Base-by-base conservation (phyloP, 2,888 invertebrate species). In the Melanostoma scalare region DNA sequence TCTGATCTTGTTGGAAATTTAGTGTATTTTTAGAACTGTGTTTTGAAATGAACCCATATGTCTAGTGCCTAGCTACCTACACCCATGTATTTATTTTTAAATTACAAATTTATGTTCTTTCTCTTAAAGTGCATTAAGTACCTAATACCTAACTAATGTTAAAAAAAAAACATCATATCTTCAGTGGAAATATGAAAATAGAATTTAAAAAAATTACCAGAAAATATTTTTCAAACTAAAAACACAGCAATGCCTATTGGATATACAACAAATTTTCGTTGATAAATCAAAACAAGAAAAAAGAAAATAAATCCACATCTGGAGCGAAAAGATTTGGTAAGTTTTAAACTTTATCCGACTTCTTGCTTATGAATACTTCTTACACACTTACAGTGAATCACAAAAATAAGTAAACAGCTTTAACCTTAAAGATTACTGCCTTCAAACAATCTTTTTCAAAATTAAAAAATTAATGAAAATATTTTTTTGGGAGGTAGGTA, bases 71-170 rank as follows among this genome's bases (percentile, higher is more conserved):
- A n/a, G n/a, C n/a, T n/a, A n/a, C 9, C 36, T 68, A 52, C 35
- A 53, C 42, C 61, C 50, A 55, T 61, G 56, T 35, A 8, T 40
- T 46, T 56, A 30, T 58, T 69, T 30, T n/a, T 55, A 48, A 9
- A 68, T 50, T 63, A 55, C 50, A 38, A n/a, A 35, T 46, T 9
- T 38, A 8, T 50, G 4, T 73, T 56, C 44, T 74, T 68, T 55
- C 60, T 68, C 38, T 71, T 75, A 6, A 74, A 84, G 84, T 84
- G 79, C 71, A 79, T 84, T 84, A 74, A 74, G 79, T 84, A 76
- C 48, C 67, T 58, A 60, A 65, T 69, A 20, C 20, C 20, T 20
- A 20, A 20, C 20, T 20, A 53, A 81, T 63, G 61, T 81, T 78
- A 73, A 74, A 53, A 72, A 63, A 36, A 63, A 20, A 63, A 35